These are phyloP conservation scores for Eurypyga helias DNA, from an alignment of 2,113 vertebrate species.

Conservation along the genomic window DNA sequence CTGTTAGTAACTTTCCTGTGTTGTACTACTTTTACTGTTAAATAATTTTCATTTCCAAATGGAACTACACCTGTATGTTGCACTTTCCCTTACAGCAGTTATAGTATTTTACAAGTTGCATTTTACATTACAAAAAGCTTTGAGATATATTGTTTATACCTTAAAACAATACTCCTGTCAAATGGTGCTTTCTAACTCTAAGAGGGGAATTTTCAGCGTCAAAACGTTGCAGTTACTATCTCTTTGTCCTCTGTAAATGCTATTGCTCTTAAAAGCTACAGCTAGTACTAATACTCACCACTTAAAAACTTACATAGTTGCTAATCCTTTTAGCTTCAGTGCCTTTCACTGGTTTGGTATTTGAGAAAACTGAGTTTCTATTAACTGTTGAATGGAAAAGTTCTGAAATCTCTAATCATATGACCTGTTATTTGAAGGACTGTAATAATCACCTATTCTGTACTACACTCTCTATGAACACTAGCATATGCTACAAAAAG, in stretches of 20 bases:
- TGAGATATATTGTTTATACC: not conserved
- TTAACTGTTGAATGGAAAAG: not conserved
- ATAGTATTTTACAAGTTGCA: not conserved
- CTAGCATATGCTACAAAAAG: not conserved
- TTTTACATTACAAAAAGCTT: not conserved
- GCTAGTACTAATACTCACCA: not conserved
- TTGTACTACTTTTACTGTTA: not conserved
- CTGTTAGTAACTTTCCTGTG: not conserved
- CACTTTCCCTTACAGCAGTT: not conserved
- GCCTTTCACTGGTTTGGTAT: not conserved
- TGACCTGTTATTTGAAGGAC: not conserved
- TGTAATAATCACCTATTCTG: not conserved
- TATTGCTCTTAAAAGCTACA: not conserved
- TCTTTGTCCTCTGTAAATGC: not conserved
- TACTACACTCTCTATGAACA: not conserved
- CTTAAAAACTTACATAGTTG: not conserved
- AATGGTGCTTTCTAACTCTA: not conserved
- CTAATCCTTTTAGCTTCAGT: not conserved
- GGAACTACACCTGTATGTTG: not conserved
- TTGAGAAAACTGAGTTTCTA: not conserved
- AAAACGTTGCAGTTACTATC: not conserved
- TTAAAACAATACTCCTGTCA: not conserved
- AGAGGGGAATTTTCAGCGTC: not conserved
- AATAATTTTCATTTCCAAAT: not conserved
- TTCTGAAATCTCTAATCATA: not conserved